These are phyloP conservation scores for Blennius ocellaris DNA, from an alignment of 2,113 vertebrate species.

Conservation along the genomic window DNA sequence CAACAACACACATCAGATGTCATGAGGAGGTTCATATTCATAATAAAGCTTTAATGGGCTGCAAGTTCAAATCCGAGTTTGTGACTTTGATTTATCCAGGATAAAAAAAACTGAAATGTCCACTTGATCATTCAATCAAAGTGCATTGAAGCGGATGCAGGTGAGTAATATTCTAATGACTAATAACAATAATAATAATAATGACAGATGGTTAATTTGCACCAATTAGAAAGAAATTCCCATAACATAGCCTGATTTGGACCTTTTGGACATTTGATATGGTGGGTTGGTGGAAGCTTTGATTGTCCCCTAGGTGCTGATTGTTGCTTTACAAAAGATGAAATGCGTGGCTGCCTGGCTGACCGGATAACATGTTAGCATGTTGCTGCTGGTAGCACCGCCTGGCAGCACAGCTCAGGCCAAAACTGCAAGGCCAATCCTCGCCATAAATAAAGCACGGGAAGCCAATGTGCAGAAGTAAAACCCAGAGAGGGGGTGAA, in stretches of 20 bases:
- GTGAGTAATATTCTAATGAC: too few relatives aligned
- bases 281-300: too few relatives aligned
- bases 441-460: constrained; percentile 22
- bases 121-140: constrained; percentile 1
- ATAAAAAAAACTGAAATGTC: background rate
- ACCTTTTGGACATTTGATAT: too few relatives aligned
- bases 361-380: constrained; percentile 60
- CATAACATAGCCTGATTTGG: too few relatives aligned
- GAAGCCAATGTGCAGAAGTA: background rate
- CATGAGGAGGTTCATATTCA: background rate
- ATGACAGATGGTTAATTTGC: constrained; percentile 27
- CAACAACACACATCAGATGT: background rate
- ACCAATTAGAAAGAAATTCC: background rate
- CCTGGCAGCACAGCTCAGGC: constrained; percentile 65
- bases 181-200: too few relatives aligned
- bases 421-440: constrained; percentile 44
- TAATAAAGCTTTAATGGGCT: background rate
- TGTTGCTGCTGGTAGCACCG: constrained; percentile 62
- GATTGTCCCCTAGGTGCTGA: background rate
- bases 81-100: background rate
- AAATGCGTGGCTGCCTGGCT: constrained; percentile 64
- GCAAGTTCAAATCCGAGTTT: constrained; percentile 6
- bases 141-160: background rate
- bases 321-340: constrained; percentile 25
- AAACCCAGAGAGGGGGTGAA: background rate